Evolutionary conservation across 1,140 invertebrate species (phyloP).

Genomic region (Leguminivora glycinivorella): DNA sequence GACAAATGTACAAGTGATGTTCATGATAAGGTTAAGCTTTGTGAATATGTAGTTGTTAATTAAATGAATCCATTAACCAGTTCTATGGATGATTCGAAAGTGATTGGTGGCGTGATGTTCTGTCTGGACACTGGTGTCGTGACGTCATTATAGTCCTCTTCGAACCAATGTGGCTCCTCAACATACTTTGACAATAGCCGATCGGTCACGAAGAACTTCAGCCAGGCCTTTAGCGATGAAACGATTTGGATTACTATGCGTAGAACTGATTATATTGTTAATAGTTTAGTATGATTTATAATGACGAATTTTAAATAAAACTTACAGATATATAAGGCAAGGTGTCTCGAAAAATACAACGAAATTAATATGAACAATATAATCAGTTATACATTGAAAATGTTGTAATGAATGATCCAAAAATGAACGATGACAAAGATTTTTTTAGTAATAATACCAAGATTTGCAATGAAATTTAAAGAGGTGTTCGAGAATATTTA

Average conservation of each 20-base stretch:
- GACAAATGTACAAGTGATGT: slow-evolving; percentile 50
- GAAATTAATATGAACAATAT: background rate
- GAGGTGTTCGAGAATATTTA: background rate
- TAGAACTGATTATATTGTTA: slow-evolving; percentile 7
- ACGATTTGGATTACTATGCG: slow-evolving; percentile 54
- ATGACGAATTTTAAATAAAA: background rate
- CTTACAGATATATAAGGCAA: too few species aligned
- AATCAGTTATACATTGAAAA: background rate
- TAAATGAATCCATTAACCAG: slow-evolving; percentile 75
- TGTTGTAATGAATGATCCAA: slow-evolving; percentile 1
- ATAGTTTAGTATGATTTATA: background rate
- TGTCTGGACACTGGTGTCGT: slow-evolving; percentile 63
- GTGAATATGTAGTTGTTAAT: slow-evolving; percentile 50
- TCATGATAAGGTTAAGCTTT: slow-evolving; percentile 33
- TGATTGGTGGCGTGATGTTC: slow-evolving; percentile 51
- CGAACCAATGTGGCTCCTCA: slow-evolving; percentile 74
- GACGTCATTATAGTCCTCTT: slow-evolving; percentile 53
- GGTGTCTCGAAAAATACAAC: too few species aligned
- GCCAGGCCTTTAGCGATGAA: slow-evolving; percentile 77
- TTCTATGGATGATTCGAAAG: slow-evolving; percentile 62
- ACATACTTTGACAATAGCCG: slow-evolving; percentile 71
- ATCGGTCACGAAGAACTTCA: slow-evolving; percentile 79
- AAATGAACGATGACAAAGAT: background rate
- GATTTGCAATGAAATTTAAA: background rate
- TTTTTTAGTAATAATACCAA: background rate